These are phyloP conservation scores for Myopa testacea DNA, from an alignment of 2,888 invertebrate genomes.

Conservation along the genomic window DNA sequence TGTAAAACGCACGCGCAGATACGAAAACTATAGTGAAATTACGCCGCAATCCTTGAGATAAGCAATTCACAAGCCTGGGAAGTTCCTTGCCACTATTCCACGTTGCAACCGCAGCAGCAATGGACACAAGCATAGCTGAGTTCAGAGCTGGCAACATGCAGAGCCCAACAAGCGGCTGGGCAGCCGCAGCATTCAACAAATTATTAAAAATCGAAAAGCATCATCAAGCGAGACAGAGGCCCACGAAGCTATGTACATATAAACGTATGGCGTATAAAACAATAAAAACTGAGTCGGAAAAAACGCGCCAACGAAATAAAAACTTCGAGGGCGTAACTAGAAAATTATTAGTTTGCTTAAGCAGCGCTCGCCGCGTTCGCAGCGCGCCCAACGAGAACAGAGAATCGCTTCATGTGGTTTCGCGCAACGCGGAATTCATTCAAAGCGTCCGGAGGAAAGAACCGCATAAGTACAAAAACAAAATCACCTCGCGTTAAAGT, in stretches of 20 bases:
- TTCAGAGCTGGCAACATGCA: not conserved
- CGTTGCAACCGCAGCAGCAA: too few species aligned
- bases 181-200: not conserved
- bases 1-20: too few species aligned
- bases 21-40: too few species aligned
- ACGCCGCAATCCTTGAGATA: too few species aligned
- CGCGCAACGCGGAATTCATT: not conserved
- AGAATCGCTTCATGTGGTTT: slow-evolving; percentile 21
- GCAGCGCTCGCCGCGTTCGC: slow-evolving; percentile 45
- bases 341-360: slow-evolving; percentile 61
- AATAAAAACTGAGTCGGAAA: slow-evolving; percentile 1
- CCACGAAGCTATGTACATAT: too few species aligned
- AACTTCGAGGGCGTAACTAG: slow-evolving; percentile 57
- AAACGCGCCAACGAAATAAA: slow-evolving; percentile 30
- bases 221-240: not conserved
- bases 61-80: too few species aligned
- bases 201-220: not conserved
- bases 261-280: slow-evolving; percentile 4
- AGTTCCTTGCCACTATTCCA: too few species aligned
- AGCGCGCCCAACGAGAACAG: slow-evolving; percentile 24
- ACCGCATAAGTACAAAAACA: slow-evolving; percentile 46
- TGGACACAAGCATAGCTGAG: too few species aligned
- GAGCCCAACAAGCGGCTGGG: not conserved
- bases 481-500: slow-evolving; percentile 46
- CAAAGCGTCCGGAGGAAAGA: slow-evolving; percentile 31